Percentiles rank a stretch among this genome's conserved stretches.
Evolutionary conservation across 2,113 vertebrate genomes (phyloP).

Genomic region (Eudyptes chrysolophus): DNA sequence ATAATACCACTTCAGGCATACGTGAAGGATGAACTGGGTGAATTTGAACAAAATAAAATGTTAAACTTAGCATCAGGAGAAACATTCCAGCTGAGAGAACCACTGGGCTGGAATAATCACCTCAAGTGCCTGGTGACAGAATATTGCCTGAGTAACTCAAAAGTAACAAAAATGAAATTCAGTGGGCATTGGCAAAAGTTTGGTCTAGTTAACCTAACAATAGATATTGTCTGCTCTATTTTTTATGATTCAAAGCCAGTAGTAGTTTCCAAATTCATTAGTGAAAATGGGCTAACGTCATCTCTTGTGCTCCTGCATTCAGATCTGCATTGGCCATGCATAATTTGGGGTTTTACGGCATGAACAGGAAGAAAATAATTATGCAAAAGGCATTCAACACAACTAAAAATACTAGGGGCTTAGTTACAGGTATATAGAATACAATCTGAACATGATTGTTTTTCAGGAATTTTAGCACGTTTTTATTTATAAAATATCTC

Average conservation of each 20-base stretch:
- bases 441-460: background rate
- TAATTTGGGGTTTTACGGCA: background rate
- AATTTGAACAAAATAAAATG: slow-evolving; percentile 51
- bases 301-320: background rate
- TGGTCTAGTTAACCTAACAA: slow-evolving; percentile 39
- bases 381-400: background rate
- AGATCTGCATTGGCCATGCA: background rate
- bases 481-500: background rate
- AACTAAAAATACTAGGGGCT: background rate
- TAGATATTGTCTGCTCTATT: background rate
- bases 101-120: slow-evolving; percentile 52
- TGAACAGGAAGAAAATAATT: background rate
- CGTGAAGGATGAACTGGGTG: slow-evolving; percentile 13
- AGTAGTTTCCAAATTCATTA: slow-evolving; percentile 34
- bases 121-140: slow-evolving; percentile 50
- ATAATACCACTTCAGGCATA: background rate
- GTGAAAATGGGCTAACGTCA: background rate
- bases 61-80: slow-evolving; percentile 47
- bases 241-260: background rate
- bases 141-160: slow-evolving; percentile 28
- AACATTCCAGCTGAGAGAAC: slow-evolving; percentile 38
- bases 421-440: background rate
- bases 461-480: background rate
- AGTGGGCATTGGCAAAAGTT: slow-evolving; percentile 1
- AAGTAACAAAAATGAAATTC: slow-evolving; percentile 55